Evolutionary conservation across 2,888 invertebrate species (phyloP), one percentile per base, ranked within the genome.

Genomic region (Griposia aprilina): DNA sequence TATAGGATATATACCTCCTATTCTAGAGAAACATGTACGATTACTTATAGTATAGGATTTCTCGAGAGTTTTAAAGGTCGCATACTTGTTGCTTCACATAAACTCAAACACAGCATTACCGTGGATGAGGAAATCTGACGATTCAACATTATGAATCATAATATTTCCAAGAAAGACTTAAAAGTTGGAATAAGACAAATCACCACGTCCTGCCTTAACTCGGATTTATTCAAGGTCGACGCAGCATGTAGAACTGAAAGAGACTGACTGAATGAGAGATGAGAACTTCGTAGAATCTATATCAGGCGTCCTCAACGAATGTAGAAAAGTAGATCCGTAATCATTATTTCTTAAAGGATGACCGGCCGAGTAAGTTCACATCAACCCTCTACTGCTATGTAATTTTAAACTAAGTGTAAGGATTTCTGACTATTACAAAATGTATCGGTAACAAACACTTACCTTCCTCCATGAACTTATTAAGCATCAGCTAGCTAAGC

Each of bases 401-500:
- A 15, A 7, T 23, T 63, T 30, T 11, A 23, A 65, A n/a, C n/a
- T 41, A 3, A 15, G 5, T 57, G n/a, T 13, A n/a, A n/a, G 41
- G 17, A 17, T 41, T 41, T 36, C 13, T 66, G 11, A n/a, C 2
- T 7, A 7, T 48, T 48, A 8, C 3, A 66, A 11, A 66, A 13
- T 26, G 20, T n/a, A n/a, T n/a, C n/a, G n/a, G n/a, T n/a, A n/a
- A n/a, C n/a, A n/a, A 8, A 60, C 8, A 10, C 10, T 23, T 55
- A 23, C 10, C 5, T 60, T 10, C 20, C 10, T 20, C 17, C 4
- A 41, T 0, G 23, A 68, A 68, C 15, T 2, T 65, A 23, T 41
- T 10, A n/a, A 26, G 11, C 48, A 36, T 36, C n/a, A n/a, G n/a
- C n/a, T n/a, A 1, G 13, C 0, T 20, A 5, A 0, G 0, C 3